Conservation (phyloP, 2,888 invertebrate species). For the Serrognathus titanus region DNA sequence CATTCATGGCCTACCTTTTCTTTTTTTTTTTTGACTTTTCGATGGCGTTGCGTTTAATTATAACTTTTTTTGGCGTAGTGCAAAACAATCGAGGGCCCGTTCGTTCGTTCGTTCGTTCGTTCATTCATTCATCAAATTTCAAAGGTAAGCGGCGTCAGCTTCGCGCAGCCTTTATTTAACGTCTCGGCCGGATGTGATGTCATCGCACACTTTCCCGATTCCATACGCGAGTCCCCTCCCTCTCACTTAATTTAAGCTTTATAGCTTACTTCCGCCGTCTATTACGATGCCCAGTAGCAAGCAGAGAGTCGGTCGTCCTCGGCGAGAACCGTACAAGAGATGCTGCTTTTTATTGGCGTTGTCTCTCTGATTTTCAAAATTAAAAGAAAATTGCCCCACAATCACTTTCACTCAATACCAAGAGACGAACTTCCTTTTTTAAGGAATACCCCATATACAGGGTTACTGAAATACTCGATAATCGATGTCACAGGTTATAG, state of each 20-base stretch:
- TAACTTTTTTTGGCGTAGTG: background rate
- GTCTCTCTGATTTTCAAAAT: too few species aligned
- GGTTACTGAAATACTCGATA: too few species aligned
- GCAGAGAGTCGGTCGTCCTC: too few species aligned
- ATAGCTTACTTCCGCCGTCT: slow-evolving; percentile 25
- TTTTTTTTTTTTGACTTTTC: background rate
- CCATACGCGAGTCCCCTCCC: slow-evolving; percentile 11
- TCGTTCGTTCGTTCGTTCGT: background rate
- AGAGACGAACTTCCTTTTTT: too few species aligned
- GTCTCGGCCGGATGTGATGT: slow-evolving; percentile 22
- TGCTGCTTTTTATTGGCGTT: too few species aligned
- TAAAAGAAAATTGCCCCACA: too few species aligned
- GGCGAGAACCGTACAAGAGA: too few species aligned
- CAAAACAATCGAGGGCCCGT: background rate
- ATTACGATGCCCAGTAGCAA: slow-evolving; percentile 1
- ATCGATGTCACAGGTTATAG: too few species aligned
- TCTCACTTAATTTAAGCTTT: slow-evolving; percentile 24
- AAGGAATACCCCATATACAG: too few species aligned
- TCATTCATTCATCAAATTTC: too few species aligned
- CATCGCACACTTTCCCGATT: slow-evolving; percentile 21
- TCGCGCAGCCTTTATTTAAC: background rate
- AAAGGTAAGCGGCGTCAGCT: too few species aligned
- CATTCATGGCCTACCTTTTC: background rate
- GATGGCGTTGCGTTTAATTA: background rate
- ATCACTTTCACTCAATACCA: too few species aligned